A percentile compares a stretch with the other conserved stretches of the same genome.
These are phyloP conservation scores for Micromesistius poutassou DNA, from an alignment of 2,797 vertebrate genomes.

Conservation along the genomic window DNA sequence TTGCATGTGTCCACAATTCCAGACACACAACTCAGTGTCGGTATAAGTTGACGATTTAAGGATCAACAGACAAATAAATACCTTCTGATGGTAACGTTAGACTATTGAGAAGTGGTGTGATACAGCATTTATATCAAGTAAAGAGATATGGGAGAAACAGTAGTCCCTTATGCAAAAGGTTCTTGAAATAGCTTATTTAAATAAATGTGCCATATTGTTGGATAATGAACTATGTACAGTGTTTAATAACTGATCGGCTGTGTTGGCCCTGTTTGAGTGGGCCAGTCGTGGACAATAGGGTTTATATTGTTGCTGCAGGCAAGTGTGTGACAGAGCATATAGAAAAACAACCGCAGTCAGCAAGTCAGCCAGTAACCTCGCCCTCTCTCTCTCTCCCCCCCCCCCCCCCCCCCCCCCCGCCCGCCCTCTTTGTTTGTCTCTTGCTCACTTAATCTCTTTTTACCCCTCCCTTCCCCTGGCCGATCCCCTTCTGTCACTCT, in stretches of 20 bases:
- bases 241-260: neutral
- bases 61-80: neutral
- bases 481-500: neutral
- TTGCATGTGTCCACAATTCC: too few relatives aligned
- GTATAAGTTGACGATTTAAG: neutral
- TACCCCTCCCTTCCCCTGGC: neutral
- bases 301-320: conserved; percentile 51
- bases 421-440: neutral
- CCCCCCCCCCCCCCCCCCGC: neutral
- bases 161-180: neutral
- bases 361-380: neutral
- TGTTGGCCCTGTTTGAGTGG: neutral
- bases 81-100: neutral
- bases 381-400: neutral
- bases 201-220: neutral
- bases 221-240: neutral
- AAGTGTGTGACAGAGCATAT: conserved; percentile 40
- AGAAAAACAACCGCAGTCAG: conserved; percentile 43
- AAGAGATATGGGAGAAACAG: neutral
- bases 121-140: neutral
- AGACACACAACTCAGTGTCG: neutral
- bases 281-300: conserved; percentile 12
- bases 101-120: neutral
- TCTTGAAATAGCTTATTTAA: neutral
- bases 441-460: neutral